These are phyloP conservation scores for Caradrina kadenii DNA, from an alignment of 2,888 invertebrate genomes.

Conservation along the genomic window DNA sequence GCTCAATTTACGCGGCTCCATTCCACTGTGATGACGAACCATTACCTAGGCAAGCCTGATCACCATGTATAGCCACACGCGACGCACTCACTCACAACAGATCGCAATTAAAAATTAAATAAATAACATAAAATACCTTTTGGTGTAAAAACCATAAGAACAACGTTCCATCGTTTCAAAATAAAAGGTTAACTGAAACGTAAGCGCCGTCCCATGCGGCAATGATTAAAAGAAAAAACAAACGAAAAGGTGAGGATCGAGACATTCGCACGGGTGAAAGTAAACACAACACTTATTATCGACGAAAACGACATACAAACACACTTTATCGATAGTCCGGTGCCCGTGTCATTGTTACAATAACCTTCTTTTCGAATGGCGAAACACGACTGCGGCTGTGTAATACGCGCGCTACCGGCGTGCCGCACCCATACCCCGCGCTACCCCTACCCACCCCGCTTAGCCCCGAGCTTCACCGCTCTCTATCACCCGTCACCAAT, in stretches of 20 bases:
- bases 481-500: constrained; percentile 84
- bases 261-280: constrained; percentile 90
- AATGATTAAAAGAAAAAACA: constrained; percentile 87
- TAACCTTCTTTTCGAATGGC: constrained; percentile 88
- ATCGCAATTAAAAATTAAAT: constrained; percentile 88
- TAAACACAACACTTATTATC: constrained; percentile 90
- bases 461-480: constrained; percentile 68
- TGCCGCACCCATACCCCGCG: constrained; percentile 83
- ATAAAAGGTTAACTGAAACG: constrained; percentile 90
- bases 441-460: constrained; percentile 66
- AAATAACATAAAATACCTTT: constrained; percentile 93
- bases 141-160: constrained; percentile 95
- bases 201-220: constrained; percentile 90
- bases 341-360: constrained; percentile 88
- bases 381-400: constrained; percentile 83
- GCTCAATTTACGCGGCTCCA: constrained; percentile 56
- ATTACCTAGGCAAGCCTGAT: constrained; percentile 57
- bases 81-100: constrained; percentile 83
- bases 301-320: constrained; percentile 91
- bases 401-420: constrained; percentile 76
- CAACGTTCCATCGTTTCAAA: constrained; percentile 94
- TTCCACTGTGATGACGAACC: constrained; percentile 65
- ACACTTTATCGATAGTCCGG: constrained; percentile 90
- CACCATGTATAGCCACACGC: constrained; percentile 82
- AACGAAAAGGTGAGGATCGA: constrained; percentile 88